These are phyloP conservation scores for Formica selysi DNA, from an alignment of 1,140 invertebrate genomes.

Conservation along the genomic window DNA sequence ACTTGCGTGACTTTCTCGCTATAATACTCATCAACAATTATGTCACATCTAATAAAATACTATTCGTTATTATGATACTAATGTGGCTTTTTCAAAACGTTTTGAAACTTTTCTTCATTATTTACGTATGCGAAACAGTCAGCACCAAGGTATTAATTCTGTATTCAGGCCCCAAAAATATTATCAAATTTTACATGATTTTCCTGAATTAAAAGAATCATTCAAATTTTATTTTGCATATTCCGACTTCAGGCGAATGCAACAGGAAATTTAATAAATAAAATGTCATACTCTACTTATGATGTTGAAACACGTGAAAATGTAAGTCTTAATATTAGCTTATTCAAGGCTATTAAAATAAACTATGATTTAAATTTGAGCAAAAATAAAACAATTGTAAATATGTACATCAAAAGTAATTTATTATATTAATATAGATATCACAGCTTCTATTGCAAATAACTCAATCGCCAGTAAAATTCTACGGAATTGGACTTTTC, in stretches of 20 bases:
- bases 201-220: neutral
- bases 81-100: neutral
- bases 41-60: neutral
- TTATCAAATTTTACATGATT: neutral
- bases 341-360: neutral
- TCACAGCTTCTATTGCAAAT: neutral
- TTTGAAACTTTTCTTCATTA: conserved; percentile 16
- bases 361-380: neutral
- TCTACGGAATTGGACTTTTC: conserved; percentile 23
- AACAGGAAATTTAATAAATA: neutral
- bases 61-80: neutral
- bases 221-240: neutral
- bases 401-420: neutral
- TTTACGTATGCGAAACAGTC: neutral
- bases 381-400: neutral
- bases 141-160: conserved; percentile 16
- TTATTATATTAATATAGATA: neutral
- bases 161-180: neutral
- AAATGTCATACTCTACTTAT: neutral
- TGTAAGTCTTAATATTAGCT: conserved; percentile 13
- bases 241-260: neutral
- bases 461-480: neutral
- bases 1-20: neutral
- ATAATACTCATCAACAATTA: neutral
- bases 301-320: neutral